Evolutionary conservation across 64 coral and sea anemone species (phyloP), one percentile per base, ranked within the genome.

Genomic region (Anthopleura sola): DNA sequence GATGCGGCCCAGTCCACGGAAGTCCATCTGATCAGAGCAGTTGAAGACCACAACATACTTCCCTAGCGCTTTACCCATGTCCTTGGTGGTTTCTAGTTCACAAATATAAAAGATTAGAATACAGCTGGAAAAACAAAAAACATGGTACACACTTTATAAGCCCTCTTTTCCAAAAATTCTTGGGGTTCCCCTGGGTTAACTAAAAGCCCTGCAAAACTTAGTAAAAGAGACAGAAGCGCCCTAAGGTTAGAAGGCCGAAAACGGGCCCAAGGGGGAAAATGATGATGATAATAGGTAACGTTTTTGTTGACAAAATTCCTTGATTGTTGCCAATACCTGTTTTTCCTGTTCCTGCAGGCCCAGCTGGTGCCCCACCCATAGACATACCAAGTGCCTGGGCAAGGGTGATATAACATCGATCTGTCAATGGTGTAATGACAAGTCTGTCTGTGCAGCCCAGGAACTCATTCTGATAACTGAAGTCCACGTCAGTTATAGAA

Each of bases 11-110:
- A 96, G 85, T 38, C 94, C 94, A 75, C 94, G 87, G 84, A 96
- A 96, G 80, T 96, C 94, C 94, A 96, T 96, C 78, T 96, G 94
- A 92, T 96, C 94, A 40, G 94, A 96, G 68, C 94, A 96, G 66
- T 95, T 95, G 40, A 95, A 95, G 21, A 95, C 93, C 81, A 95
- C 93, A 20, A 95, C 93, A 48, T 91, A 95, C 64, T 95, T 95
- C 24, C 93, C 93, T 51, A 95, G 93, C 47, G 93, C 93, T 84
- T 95, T 95, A 3, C 93, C 93, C 94, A 96, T 96, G 69, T 96
- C 94, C 55, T 95, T 95, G 1, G 93, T 95, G 37, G 93, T 95
- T 78, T 95, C 93, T 95, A 87, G 66, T 71, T 13, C 24, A 84
- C 60, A 55, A 78, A 85, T 1, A 62, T 11, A 74, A 50, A 15